Conservation (phyloP, 1,140 invertebrate species). For the Popillia japonica region DNA sequence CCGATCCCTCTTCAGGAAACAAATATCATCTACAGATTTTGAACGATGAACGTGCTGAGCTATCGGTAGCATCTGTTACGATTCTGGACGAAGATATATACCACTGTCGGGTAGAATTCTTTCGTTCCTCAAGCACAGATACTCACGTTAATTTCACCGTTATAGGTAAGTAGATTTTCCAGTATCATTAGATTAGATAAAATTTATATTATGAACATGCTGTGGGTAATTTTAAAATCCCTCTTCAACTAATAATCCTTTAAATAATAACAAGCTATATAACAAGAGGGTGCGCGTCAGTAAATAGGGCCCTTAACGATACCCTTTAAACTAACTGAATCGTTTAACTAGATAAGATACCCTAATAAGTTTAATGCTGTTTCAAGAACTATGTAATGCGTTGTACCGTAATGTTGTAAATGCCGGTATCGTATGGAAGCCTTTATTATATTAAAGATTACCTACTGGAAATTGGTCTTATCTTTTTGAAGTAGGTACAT, state of each 20-base stretch:
- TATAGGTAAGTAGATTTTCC: constrained; percentile 69
- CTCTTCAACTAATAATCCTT: neutral
- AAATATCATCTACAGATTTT: constrained; percentile 59
- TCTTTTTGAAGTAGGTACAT: neutral
- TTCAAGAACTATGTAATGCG: constrained; percentile 24
- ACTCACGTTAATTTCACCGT: constrained; percentile 77
- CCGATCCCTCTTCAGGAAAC: constrained; percentile 63
- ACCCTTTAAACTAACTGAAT: constrained; percentile 26
- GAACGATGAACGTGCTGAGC: constrained; percentile 65
- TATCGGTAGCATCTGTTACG: constrained; percentile 64
- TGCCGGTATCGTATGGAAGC: neutral
- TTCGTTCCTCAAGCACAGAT: constrained; percentile 74
- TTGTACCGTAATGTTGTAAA: neutral
- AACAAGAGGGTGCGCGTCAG: neutral
- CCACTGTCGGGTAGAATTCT: constrained; percentile 79
- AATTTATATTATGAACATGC: constrained; percentile 13
- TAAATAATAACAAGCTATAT: constrained; percentile 1
- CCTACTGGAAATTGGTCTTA: neutral
- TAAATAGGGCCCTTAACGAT: neutral
- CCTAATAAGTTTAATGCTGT: constrained; percentile 11
- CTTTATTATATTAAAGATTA: neutral
- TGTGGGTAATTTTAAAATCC: neutral
- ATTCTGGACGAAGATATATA: constrained; percentile 73
- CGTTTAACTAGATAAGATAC: constrained; percentile 34
- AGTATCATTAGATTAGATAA: neutral